Base-by-base conservation (phyloP, 2,888 invertebrate species). In the Lasioglossum figueresi region DNA sequence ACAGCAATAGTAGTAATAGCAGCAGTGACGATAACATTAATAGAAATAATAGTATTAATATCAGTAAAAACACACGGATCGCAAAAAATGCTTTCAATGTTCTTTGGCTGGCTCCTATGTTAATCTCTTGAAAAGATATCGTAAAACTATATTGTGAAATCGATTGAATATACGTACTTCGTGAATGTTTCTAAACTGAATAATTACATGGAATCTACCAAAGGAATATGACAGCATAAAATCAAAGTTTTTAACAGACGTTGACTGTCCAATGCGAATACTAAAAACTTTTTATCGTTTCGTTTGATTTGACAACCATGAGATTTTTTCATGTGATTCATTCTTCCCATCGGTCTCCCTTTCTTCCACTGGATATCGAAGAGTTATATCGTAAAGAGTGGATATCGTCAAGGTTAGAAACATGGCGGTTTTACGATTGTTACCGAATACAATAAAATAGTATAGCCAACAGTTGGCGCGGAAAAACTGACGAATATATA, bases 71-170 rank as follows among this genome's bases (percentile, higher is more conserved):
- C 45, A 77, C 71, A 79, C 27, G 31, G 59, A 79, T 79, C 63
- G 70, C 63, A 78, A 83, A 34, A 84, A 79, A 83, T 79, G 63
- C 63, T 78, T 78, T 56, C 48, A 31, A 74, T 82, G 77, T 78
- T 84, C 77, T 83, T 78, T 83, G 74, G 70, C 59, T 52, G 43
- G 23, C 78, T 52, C 71, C 34, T 83, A 34, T 27, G 45, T 77
- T 2, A 37, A 56, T 56, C 31, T 16, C 43, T 45, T 70, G 52
- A 74, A 43, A 31, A 63, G 75, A 45, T 63, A 52, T 48, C 37
- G 23, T 16, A 37, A 37, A 52, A 45, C 56, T 27, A 34, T 43
- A 27, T 31, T 31, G 27, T 31, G 43, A 43, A 72, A 81, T 8
- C 16, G 40, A 71, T 48, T 52, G 37, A n/a, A 63, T 71, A 40